These are phyloP conservation scores for Diogma glabrata DNA, from an alignment of 2,888 invertebrate genomes.

Conservation along the genomic window DNA sequence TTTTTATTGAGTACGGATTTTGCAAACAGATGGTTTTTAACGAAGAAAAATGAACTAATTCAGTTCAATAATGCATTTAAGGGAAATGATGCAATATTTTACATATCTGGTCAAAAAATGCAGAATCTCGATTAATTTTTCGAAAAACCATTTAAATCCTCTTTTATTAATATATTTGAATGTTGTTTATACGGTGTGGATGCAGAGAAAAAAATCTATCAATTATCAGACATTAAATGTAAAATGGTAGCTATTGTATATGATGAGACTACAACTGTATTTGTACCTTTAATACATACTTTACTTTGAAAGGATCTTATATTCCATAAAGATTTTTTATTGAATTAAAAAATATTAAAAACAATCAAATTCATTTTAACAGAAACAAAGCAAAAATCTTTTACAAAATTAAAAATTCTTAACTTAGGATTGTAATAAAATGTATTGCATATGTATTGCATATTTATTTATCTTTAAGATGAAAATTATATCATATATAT, in stretches of 20 bases:
- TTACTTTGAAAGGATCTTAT: not conserved
- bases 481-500: not conserved
- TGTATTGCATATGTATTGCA: too few relatives aligned
- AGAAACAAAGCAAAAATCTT: not conserved
- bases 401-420: not conserved
- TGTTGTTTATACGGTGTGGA: not conserved
- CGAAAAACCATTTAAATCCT: not conserved
- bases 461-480: not conserved
- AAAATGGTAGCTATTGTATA: conserved; percentile 1
- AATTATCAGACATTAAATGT: not conserved
- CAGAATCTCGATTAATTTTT: not conserved
- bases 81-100: not conserved
- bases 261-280: not conserved
- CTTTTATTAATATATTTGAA: conserved; percentile 1
- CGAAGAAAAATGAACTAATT: not conserved
- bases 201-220: not conserved
- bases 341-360: not conserved
- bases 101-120: too few relatives aligned
- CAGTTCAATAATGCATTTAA: not conserved
- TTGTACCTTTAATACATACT: conserved; percentile 1
- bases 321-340: not conserved
- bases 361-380: not conserved
- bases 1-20: not conserved
- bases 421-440: not conserved
- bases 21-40: conserved; percentile 1